A percentile compares a stretch with the other conserved stretches of the same genome.
Conservation (phyloP, 1,140 invertebrate species). For the Philotrypesis tridentata region DNA sequence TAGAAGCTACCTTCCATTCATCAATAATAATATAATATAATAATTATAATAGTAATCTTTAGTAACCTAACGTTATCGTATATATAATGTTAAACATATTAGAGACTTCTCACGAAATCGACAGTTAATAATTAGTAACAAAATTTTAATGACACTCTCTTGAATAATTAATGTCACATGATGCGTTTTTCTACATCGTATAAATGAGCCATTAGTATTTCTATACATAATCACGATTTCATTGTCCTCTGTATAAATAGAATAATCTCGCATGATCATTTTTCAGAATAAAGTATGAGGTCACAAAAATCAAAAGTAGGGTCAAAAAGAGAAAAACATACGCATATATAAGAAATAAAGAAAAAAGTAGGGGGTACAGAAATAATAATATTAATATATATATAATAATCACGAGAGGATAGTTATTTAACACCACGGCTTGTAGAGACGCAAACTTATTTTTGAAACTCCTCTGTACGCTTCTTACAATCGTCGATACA, state of each 20-base stretch:
- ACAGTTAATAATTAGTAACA: conserved; percentile 42
- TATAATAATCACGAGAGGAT: conserved; percentile 21
- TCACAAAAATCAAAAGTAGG: conserved; percentile 22
- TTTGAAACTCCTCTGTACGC: conserved; percentile 7
- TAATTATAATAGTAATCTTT: conserved; percentile 29
- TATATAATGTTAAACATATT: conserved; percentile 32
- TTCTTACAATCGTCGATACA: conserved; percentile 35
- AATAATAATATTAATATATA: background rate
- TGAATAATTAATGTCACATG: conserved; percentile 35
- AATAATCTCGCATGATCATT: conserved; percentile 38
- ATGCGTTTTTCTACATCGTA: conserved; percentile 20
- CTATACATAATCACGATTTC: conserved; percentile 44
- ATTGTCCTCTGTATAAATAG: conserved; percentile 37
- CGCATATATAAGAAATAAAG: conserved; percentile 9
- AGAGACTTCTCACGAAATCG: conserved; percentile 17
- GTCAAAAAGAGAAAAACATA: conserved; percentile 20
- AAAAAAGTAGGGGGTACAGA: conserved; percentile 6
- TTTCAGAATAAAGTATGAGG: background rate
- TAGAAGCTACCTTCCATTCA: conserved; percentile 15
- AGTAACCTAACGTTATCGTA: conserved; percentile 20
- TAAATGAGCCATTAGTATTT: conserved; percentile 30
- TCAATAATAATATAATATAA: conserved; percentile 16
- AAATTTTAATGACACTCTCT: conserved; percentile 47
- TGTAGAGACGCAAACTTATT: conserved; percentile 21
- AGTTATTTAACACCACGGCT: conserved; percentile 26